phyloP scores from a whole-genome alignment of 2,888 invertebrate species.

The Geotrupes spiniger region DNA sequence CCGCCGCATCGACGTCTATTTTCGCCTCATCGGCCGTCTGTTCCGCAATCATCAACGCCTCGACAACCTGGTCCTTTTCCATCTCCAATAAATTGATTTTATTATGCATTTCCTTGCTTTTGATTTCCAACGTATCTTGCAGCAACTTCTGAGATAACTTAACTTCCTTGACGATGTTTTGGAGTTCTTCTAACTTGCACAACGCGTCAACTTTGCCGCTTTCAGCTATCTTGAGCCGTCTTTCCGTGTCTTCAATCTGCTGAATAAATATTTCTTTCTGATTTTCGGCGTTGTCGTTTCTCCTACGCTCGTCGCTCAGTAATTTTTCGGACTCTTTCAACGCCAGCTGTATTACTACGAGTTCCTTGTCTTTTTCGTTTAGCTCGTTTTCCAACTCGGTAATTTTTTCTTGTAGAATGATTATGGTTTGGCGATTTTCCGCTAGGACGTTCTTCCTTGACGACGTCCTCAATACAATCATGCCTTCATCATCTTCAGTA shows the following conservation, averaged over 20 bases:
- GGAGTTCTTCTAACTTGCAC: constrained; percentile 23
- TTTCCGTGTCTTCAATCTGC: constrained; percentile 27
- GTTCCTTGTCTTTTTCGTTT: constrained; percentile 49
- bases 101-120: constrained; percentile 39
- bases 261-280: constrained; percentile 24
- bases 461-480: constrained; percentile 24
- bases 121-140: constrained; percentile 33
- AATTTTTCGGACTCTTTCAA: constrained; percentile 4
- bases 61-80: constrained; percentile 36
- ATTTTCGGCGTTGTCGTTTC: constrained; percentile 25
- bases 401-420: constrained; percentile 48
- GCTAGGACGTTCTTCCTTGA: constrained; percentile 24
- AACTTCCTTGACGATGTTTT: constrained; percentile 26
- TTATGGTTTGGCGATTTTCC: constrained; percentile 37
- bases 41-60: constrained; percentile 22
- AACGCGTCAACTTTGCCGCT: constrained; percentile 36
- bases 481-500: constrained; percentile 40
- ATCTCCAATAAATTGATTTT: constrained; percentile 38
- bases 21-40: constrained; percentile 31
- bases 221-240: constrained; percentile 37
- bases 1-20: constrained; percentile 30
- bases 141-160: constrained; percentile 33
- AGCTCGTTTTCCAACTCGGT: constrained; percentile 48
- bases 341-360: constrained; percentile 26
- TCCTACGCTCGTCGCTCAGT: constrained; percentile 6